Conservation (phyloP, 2,113 vertebrate genomes). For the Salvelinus alpinus region DNA sequence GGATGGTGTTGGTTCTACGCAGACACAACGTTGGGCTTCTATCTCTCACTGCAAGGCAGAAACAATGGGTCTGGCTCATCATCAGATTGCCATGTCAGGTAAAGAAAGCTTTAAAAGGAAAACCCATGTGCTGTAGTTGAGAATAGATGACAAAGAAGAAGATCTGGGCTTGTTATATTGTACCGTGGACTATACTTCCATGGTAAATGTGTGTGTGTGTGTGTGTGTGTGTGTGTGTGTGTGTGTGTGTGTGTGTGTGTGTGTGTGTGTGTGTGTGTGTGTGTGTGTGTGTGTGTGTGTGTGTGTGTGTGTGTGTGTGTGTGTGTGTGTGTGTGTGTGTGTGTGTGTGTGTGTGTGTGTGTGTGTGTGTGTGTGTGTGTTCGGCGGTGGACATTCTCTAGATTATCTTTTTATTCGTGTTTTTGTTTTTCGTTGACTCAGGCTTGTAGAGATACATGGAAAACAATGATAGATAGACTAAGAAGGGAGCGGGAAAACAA, state of each 20-base stretch:
- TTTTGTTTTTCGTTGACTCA: conserved; percentile 40
- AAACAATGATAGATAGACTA: not conserved
- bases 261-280: too few relatives aligned
- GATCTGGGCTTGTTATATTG: conserved; percentile 55
- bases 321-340: too few relatives aligned
- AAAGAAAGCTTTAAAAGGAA: conserved; percentile 81
- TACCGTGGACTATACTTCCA: conserved; percentile 17
- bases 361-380: conserved; percentile 22
- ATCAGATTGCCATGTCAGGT: conserved; percentile 97
- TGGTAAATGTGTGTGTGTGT: conserved; percentile 30
- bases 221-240: conserved; percentile 32
- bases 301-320: not conserved
- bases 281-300: not conserved
- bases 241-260: too few relatives aligned
- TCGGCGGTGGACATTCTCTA: conserved; percentile 30
- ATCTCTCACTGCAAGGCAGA: conserved; percentile 75
- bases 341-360: too few relatives aligned
- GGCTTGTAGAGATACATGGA: not conserved
- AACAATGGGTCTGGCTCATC: conserved; percentile 95
- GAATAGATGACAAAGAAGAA: conserved; percentile 53
- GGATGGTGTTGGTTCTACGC: conserved; percentile 98
- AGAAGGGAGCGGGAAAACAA: conserved; percentile 16
- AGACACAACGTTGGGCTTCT: conserved; percentile 87
- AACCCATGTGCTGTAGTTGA: conserved; percentile 79
- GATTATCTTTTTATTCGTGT: conserved; percentile 47